Evolutionary conservation across 2,113 vertebrate species (phyloP).

Genomic region (Gorsachius goisagi): DNA sequence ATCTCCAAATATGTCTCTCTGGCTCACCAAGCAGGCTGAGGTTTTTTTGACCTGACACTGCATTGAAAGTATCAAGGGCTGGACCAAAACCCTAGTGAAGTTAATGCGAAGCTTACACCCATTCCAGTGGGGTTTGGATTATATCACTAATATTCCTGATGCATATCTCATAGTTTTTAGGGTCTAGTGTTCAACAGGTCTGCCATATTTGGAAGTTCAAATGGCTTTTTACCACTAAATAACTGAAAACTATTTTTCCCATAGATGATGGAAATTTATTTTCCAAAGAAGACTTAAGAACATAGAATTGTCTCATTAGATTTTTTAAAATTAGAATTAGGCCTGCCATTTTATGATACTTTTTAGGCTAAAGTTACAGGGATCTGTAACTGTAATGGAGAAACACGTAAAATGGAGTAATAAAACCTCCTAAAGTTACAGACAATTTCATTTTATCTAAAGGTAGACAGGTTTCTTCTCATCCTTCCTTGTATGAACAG

Average conservation of each 20-base stretch:
- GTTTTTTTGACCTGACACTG: neutral
- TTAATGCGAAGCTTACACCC: neutral
- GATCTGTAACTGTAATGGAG: neutral
- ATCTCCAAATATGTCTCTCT: neutral
- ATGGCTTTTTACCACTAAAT: neutral
- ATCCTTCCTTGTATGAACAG: neutral
- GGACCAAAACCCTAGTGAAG: neutral
- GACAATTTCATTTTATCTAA: neutral
- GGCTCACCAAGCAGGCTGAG: neutral
- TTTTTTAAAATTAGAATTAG: neutral
- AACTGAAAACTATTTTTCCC: neutral
- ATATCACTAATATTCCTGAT: neutral
- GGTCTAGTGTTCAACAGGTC: neutral
- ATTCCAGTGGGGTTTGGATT: neutral
- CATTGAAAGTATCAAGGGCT: neutral
- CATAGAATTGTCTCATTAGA: neutral
- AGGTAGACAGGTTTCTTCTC: neutral
- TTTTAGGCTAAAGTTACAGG: neutral
- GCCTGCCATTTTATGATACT: neutral
- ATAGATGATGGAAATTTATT: neutral
- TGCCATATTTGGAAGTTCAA: neutral
- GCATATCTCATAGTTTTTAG: neutral
- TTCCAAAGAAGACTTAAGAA: neutral
- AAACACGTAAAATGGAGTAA: neutral
- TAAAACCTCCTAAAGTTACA: neutral